These are phyloP conservation scores for Dendrocopos noguchii DNA, from an alignment of 2,113 vertebrate species.

Conservation along the genomic window DNA sequence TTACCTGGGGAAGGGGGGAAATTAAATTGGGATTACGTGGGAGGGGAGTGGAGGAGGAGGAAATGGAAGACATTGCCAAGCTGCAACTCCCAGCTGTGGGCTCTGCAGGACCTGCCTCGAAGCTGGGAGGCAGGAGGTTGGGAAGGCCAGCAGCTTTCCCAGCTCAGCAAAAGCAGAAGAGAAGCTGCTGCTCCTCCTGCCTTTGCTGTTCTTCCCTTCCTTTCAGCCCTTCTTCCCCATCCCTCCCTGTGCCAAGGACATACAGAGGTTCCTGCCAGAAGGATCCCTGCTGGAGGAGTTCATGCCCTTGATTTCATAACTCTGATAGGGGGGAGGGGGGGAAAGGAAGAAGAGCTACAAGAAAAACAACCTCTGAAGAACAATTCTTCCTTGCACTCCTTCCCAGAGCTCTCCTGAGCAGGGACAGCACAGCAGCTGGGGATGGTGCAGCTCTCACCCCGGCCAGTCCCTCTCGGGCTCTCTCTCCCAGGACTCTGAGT, in stretches of 20 bases:
- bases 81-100: not conserved
- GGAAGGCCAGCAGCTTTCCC: not conserved
- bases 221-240: not conserved
- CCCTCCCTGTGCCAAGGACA: not conserved
- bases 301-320: constrained; percentile 21
- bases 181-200: not conserved
- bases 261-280: not conserved
- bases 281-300: not conserved
- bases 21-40: not conserved
- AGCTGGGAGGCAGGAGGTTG: not conserved
- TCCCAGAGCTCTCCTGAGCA: not conserved
- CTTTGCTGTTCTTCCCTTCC: not conserved
- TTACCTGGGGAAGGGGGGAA: not conserved
- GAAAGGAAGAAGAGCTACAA: not conserved
- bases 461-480: not conserved
- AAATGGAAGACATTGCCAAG: not conserved
- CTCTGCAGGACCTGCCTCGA: not conserved
- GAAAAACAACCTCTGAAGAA: not conserved
- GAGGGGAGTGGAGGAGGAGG: no score
- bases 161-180: not conserved
- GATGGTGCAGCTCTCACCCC: fast-evolving
- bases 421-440: fast-evolving
- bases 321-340: not conserved
- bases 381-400: fast-evolving
- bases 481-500: constrained; percentile 4